Conservation (phyloP, 2,113 vertebrate genomes). For the Channa argus region DNA sequence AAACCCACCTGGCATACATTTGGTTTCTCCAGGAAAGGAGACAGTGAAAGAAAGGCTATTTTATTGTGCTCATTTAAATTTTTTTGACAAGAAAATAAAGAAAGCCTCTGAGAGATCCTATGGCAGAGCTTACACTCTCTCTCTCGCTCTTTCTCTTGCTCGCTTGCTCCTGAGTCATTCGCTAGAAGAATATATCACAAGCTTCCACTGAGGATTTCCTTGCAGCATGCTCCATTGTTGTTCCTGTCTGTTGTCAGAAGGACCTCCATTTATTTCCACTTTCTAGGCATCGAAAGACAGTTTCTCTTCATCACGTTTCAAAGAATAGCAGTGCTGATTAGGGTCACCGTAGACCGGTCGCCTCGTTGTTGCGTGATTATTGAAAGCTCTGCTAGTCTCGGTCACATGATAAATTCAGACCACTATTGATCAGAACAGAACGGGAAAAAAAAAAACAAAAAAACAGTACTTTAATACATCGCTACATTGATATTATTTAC, state of each 20-base stretch:
- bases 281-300: conserved; percentile 66
- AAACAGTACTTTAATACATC: conserved; percentile 72
- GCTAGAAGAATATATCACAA: conserved; percentile 56
- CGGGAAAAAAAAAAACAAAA: background rate
- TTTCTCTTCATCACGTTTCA: conserved; percentile 61
- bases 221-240: conserved; percentile 57
- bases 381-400: conserved; percentile 54
- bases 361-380: conserved; percentile 10
- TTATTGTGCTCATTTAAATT: conserved; percentile 83
- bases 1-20: background rate
- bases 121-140: conserved; percentile 51
- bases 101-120: conserved; percentile 68
- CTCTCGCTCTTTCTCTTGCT: conserved; percentile 29
- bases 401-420: conserved; percentile 56
- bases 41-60: conserved; percentile 73
- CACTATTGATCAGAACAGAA: conserved; percentile 60
- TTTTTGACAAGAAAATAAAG: conserved; percentile 76
- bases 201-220: conserved; percentile 53
- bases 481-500: conserved; percentile 78
- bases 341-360: conserved; percentile 15
- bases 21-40: conserved; percentile 65
- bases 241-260: conserved; percentile 51
- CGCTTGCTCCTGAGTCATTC: conserved; percentile 63
- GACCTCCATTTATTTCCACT: conserved; percentile 64
- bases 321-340: conserved; percentile 45